phyloP scores from a whole-genome alignment of 2,113 vertebrate genomes.

The Rana temporaria region DNA sequence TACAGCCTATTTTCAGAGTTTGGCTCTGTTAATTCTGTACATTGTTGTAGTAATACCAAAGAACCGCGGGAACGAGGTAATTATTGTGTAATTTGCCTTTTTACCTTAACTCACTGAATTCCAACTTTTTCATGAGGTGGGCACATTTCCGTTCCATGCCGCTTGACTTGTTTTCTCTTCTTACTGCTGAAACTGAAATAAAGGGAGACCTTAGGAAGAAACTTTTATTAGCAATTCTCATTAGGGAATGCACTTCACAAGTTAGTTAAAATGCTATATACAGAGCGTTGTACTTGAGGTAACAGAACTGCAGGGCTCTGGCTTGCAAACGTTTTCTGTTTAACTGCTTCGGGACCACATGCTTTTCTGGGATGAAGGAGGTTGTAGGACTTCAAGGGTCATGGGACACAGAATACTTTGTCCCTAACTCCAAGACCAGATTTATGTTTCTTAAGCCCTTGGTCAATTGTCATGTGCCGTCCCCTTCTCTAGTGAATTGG shows the following conservation, averaged over 20 bases:
- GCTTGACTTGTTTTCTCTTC: conserved; percentile 29
- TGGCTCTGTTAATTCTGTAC: conserved; percentile 37
- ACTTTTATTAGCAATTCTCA: conserved; percentile 5
- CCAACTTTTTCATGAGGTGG: conserved; percentile 28
- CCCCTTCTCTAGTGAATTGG: no score
- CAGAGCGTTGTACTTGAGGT: background rate
- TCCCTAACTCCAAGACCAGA: no score
- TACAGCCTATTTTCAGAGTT: conserved; percentile 45
- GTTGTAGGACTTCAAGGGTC: no score
- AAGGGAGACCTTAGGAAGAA: conserved; percentile 23
- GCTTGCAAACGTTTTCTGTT: background rate
- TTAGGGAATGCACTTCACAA: background rate
- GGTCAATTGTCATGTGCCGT: no score
- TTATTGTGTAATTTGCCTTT: conserved; percentile 41
- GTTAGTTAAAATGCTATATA: conserved; percentile 18
- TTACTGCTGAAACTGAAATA: conserved; percentile 13
- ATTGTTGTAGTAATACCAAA: conserved; percentile 41
- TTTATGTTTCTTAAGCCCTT: no score
- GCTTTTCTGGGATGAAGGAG: no score
- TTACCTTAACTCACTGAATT: conserved; percentile 28
- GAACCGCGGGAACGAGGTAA: conserved; percentile 20
- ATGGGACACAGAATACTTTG: no score
- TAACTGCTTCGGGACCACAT: background rate
- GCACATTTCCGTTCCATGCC: conserved; percentile 1
- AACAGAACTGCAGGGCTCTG: background rate